These are phyloP conservation scores for Danaus chrysippus DNA, from an alignment of 2,888 invertebrate species.

Conservation along the genomic window DNA sequence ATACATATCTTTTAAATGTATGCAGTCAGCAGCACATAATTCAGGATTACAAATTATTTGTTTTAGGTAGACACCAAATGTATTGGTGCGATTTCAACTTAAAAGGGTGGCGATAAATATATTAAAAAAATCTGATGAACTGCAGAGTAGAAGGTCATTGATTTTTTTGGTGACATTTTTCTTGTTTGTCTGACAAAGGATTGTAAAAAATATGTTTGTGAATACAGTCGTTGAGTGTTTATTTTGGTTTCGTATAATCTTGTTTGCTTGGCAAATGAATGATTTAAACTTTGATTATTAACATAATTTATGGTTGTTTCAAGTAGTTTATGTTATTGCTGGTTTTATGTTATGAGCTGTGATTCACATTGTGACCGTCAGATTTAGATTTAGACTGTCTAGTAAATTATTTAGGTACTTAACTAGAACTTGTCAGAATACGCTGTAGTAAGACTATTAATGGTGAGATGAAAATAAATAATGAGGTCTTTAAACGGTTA, in stretches of 20 bases:
- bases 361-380: constrained; percentile 8
- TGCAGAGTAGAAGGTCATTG: constrained; percentile 54
- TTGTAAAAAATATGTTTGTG: constrained; percentile 58
- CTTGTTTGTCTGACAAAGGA: constrained; percentile 63
- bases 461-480: neutral
- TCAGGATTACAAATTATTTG: constrained; percentile 79
- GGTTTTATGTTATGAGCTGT: constrained; percentile 20
- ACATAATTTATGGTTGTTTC: constrained; percentile 39
- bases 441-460: neutral
- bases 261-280: constrained; percentile 60
- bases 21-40: constrained; percentile 78
- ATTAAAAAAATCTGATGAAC: constrained; percentile 62
- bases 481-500: neutral
- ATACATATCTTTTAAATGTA: constrained; percentile 78
- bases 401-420: constrained; percentile 10
- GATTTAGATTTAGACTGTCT: constrained; percentile 13
- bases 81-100: constrained; percentile 75
- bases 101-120: constrained; percentile 75
- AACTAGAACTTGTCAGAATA: neutral
- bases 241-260: constrained; percentile 50
- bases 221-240: constrained; percentile 54
- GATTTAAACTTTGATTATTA: constrained; percentile 60
- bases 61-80: constrained; percentile 75
- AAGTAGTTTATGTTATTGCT: constrained; percentile 35
- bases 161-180: constrained; percentile 54